Evolutionary conservation across 2,888 invertebrate species (phyloP), one percentile per base, ranked within the genome.

Genomic region (Trissonchulus latispiculum): DNA sequence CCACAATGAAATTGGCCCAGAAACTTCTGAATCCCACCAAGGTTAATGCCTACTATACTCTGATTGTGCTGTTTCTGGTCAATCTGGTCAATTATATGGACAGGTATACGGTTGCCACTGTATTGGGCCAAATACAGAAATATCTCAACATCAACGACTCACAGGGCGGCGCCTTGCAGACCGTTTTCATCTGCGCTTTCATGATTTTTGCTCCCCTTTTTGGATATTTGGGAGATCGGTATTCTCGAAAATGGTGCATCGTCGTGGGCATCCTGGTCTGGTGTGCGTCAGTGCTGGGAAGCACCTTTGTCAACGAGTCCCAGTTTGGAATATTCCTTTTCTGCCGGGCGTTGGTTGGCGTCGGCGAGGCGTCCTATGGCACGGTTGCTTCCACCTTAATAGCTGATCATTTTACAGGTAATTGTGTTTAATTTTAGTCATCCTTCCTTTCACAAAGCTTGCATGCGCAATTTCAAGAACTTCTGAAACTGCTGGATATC

Each of bases 31-130:
- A n/a, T n/a, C n/a, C n/a, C n/a, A n/a, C n/a, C n/a, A n/a, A n/a
- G n/a, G n/a, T n/a, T n/a, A n/a, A 48, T 8, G 48, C 88, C 81
- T 88, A 88, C 87, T 80, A 87, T 79, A 90, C 91, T 72, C 91
- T 95, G 74, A 85, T 86, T 70, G 89, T 95, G 78, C 86, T 96
- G 80, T 93, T 92, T 84, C 92, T 89, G 83, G 91, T 96, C 77
- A 96, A 96, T 86, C 89, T 96, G 79, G 92, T 96, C 83, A 97
- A 96, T 86, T 96, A 95, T 83, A 95, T 95, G 94, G 96, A 96
- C 86, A 89, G 96, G 83, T 95, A 91, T 82, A 95, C 95, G 74
- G 87, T 96, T 78, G 95, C 95, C 80, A 95, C 95, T 80, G 90
- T 96, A 73, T 86, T 96, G 76, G 84, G 86, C 1, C 88, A 91